Evolutionary conservation across 2,113 vertebrate species (phyloP).

Genomic region (western clawed frog (Xenopus tropicalis)): DNA sequence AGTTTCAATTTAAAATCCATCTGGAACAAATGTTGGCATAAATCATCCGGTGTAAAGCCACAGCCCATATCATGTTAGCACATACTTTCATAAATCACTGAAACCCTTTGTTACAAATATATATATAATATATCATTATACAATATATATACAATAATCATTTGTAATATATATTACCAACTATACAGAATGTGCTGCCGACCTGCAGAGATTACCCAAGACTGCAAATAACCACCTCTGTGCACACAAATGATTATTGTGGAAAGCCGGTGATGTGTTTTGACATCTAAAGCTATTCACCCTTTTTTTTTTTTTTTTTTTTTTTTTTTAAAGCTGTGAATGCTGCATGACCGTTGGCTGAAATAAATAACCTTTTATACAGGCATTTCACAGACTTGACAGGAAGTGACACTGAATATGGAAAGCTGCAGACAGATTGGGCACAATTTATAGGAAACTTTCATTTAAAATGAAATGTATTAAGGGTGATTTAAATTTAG

Average conservation of each 20-base stretch:
- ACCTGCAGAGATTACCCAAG: neutral
- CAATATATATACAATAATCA: too few species aligned
- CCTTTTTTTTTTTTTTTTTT: too few species aligned
- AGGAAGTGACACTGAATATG: conserved; percentile 8
- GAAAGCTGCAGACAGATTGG: conserved; percentile 1
- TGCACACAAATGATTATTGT: conserved; percentile 6
- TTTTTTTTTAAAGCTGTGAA: conserved; percentile 26
- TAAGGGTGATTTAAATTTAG: neutral
- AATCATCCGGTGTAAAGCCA: conserved; percentile 6
- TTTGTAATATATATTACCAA: neutral
- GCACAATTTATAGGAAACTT: conserved; percentile 14
- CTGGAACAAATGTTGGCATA: conserved; percentile 10
- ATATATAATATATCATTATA: neutral
- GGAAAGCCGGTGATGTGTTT: conserved; percentile 20
- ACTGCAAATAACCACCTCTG: conserved; percentile 13
- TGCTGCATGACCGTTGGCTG: conserved; percentile 15
- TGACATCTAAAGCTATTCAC: conserved; percentile 29
- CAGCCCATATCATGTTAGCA: conserved; percentile 7
- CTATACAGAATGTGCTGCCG: neutral
- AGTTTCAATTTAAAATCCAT: conserved; percentile 6
- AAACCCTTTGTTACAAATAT: conserved; percentile 4
- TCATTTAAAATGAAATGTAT: neutral
- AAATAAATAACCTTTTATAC: conserved; percentile 19
- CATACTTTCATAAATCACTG: conserved; percentile 12
- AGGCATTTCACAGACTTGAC: conserved; percentile 5